Percentiles rank a stretch among this genome's conserved stretches.
Conservation (phyloP, 2,797 vertebrate species). For the Merluccius polli region DNA sequence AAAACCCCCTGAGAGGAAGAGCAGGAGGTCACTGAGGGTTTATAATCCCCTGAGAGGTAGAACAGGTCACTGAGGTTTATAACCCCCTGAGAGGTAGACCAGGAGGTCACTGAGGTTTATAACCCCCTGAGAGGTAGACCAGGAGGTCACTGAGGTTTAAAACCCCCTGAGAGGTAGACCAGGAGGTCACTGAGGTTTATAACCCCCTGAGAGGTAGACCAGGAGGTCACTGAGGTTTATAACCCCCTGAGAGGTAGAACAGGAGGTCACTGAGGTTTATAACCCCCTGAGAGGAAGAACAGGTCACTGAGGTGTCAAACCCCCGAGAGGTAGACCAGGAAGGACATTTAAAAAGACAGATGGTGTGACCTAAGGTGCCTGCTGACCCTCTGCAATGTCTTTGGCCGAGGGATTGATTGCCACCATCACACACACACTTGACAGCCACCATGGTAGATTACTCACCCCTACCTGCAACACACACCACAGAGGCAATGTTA, state of each 20-base stretch:
- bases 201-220: conserved; percentile 16
- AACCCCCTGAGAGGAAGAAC: not conserved
- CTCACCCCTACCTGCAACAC: conserved; percentile 31
- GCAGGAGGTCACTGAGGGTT: too few species aligned
- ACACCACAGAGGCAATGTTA: conserved; percentile 21
- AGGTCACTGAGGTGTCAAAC: conserved; percentile 12
- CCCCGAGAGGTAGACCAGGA: not conserved
- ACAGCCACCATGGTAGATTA: conserved; percentile 2
- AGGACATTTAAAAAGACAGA: conserved; percentile 24
- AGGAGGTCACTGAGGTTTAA: too few species aligned
- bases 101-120: too few species aligned
- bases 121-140: too few species aligned
- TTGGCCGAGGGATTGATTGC: conserved; percentile 20
- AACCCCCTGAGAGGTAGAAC: conserved; percentile 3
- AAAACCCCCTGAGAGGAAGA: too few species aligned
- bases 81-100: too few species aligned
- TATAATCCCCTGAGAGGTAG: too few species aligned
- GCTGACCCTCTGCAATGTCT: conserved; percentile 30
- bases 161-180: too few species aligned
- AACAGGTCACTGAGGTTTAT: too few species aligned
- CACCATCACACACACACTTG: not conserved
- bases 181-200: too few species aligned
- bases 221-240: conserved; percentile 28
- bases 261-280: not conserved
- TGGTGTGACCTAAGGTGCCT: conserved; percentile 22